These are phyloP conservation scores for Leucophora obtusa DNA, from an alignment of 2,888 invertebrate genomes.

Conservation along the genomic window DNA sequence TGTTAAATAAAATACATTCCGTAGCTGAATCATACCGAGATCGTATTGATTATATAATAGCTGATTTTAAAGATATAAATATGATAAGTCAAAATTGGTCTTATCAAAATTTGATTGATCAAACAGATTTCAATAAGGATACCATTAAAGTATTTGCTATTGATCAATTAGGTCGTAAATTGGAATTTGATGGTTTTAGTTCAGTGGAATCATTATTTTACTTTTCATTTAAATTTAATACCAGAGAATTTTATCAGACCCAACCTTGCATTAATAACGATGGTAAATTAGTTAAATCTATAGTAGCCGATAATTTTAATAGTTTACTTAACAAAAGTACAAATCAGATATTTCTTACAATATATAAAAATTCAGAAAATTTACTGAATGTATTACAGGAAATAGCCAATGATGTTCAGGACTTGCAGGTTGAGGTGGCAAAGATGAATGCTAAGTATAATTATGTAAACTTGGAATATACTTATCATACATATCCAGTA, in stretches of 20 bases:
- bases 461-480: conserved; percentile 56
- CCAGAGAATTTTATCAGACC: conserved; percentile 22
- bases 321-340: conserved; percentile 53
- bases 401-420: conserved; percentile 42
- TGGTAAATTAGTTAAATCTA: conserved; percentile 25
- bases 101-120: neutral
- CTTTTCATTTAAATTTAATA: conserved; percentile 33
- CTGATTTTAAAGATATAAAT: conserved; percentile 14
- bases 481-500: conserved; percentile 32
- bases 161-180: neutral
- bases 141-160: conserved; percentile 8
- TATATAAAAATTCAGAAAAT: neutral
- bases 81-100: neutral
- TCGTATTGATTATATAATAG: neutral
- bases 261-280: neutral
- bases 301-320: conserved; percentile 53
- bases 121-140: neutral
- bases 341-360: conserved; percentile 48
- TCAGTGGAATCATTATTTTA: conserved; percentile 46
- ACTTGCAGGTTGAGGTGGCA: conserved; percentile 58
- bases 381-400: conserved; percentile 13
- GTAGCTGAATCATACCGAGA: neutral
- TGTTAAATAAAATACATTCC: neutral
- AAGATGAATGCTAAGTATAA: conserved; percentile 60
- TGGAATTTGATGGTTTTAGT: neutral